Conservation (phyloP, 1,140 invertebrate species). For the Diuraphis noxia region DNA sequence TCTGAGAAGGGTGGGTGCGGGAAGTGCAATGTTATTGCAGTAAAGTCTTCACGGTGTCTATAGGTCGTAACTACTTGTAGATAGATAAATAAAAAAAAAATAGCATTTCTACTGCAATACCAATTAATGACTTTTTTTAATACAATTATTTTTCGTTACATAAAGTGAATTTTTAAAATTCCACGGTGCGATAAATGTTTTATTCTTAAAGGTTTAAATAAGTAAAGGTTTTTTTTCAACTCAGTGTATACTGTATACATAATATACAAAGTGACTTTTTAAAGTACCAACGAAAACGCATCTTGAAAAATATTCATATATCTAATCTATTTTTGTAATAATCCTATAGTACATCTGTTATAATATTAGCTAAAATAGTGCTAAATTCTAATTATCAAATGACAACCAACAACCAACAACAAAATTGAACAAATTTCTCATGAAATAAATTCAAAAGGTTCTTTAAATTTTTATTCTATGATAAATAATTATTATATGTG, state of each 20-base stretch:
- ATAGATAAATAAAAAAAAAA: conserved; percentile 9
- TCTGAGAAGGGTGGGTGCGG: not conserved
- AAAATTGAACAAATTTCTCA: not conserved
- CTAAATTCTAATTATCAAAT: not conserved
- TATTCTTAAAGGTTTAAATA: not conserved
- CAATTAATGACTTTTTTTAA: conserved; percentile 23
- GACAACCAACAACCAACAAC: not conserved
- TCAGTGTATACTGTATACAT: not conserved
- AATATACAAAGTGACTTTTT: not conserved
- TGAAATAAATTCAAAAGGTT: not conserved
- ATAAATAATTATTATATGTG: too few relatives aligned
- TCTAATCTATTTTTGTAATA: not conserved
- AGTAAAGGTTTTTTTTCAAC: not conserved
- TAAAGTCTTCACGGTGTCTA: not conserved
- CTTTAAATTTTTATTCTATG: not conserved
- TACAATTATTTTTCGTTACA: not conserved
- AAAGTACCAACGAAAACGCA: not conserved
- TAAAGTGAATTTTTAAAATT: conserved; percentile 7
- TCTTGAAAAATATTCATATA: not conserved
- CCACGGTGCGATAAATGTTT: not conserved
- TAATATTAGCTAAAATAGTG: not conserved
- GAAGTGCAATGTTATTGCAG: not conserved
- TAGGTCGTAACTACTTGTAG: not conserved
- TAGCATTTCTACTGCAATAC: not conserved
- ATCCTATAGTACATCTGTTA: not conserved